Evolutionary conservation across 2,797 vertebrate genomes (phyloP).

Genomic region (Gobionotothen gibberifrons): DNA sequence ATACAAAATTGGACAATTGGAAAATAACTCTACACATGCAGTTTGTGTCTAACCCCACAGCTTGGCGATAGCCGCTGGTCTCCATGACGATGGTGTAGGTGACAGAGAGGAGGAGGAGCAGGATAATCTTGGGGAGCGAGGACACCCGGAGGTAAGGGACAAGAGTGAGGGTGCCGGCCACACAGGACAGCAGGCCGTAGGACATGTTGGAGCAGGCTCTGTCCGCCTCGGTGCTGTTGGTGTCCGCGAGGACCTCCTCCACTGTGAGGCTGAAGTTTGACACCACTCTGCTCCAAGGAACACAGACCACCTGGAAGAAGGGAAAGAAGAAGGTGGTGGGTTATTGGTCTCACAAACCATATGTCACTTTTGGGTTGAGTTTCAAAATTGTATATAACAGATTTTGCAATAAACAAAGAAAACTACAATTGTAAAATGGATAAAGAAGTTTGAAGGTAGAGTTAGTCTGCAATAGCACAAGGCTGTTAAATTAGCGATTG

Average conservation of each 20-base stretch:
- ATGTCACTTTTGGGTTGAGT: not conserved
- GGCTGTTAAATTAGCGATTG: too few species aligned
- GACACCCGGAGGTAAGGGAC: slow-evolving; percentile 95
- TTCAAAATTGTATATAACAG: too few species aligned
- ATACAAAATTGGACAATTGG: not conserved
- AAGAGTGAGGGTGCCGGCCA: slow-evolving; percentile 91
- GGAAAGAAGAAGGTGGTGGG: not conserved
- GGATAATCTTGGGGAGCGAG: slow-evolving; percentile 94
- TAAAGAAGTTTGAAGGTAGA: too few species aligned
- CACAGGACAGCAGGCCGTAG: slow-evolving; percentile 93
- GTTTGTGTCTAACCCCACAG: slow-evolving; percentile 86
- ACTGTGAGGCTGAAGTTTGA: slow-evolving; percentile 83
- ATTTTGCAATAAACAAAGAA: too few species aligned
- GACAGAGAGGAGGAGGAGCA: slow-evolving; percentile 92
- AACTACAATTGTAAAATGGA: too few species aligned
- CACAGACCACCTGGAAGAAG: slow-evolving; percentile 88
- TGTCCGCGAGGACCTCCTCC: slow-evolving; percentile 81
- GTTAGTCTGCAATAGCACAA: too few species aligned
- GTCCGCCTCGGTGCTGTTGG: slow-evolving; percentile 81
- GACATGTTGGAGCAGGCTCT: slow-evolving; percentile 87
- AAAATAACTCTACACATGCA: not conserved
- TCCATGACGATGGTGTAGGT: slow-evolving; percentile 94
- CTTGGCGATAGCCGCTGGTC: slow-evolving; percentile 92
- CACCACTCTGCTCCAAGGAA: slow-evolving; percentile 86
- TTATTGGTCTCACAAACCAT: not conserved